Evolutionary conservation across 2,888 invertebrate genomes (phyloP), one percentile per base, ranked within the genome.

Genomic region (Melieria picta): DNA sequence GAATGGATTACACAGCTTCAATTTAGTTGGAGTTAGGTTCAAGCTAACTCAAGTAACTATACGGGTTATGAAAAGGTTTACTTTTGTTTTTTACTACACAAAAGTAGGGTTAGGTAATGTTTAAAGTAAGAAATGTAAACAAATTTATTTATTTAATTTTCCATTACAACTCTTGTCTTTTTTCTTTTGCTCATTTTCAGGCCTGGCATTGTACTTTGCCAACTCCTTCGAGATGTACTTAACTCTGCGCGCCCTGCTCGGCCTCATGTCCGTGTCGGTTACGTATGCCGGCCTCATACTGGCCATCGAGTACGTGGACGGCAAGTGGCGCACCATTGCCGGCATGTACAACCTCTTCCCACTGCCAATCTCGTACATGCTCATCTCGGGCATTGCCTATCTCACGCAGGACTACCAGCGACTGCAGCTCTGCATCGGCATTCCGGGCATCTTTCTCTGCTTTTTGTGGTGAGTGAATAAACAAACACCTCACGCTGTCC

Each of bases 321-420:
- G 93, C 3, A 91, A 92, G 78, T 93, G 93, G 93, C 89, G 93
- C 74, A 93, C 93, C 4, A 91, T 94, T 71, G 91, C 93, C 3
- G 94, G 94, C 69, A 93, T 94, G 73, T 93, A 93, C 79, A 94
- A 93, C 85, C 90, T 94, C 80, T 93, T 94, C 84, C 94, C 94
- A 73, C 89, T 94, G 74, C 93, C 94, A 13, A 83, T 94, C 66
- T 91, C 93, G 57, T 94, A 93, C 81, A 90, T 93, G 80, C 88
- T 90, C 43, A 93, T 94, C 63, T 91, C 94, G 0, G 90, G 92
- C 2, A 87, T 93, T 69, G 94, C 93, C 0, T 90, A 92, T 81
- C 86, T 90, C 63, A 86, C 94, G 77, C 91, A 92, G 57, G 91
- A 93, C 79, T 94, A 93, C 91, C 89, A 93, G 77, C 88, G 90